Percentiles rank a stretch among this genome's conserved stretches.
These are phyloP conservation scores for mouse (Mus musculus) DNA, from an alignment of 2,113 vertebrate genomes.

Conservation along the genomic window DNA sequence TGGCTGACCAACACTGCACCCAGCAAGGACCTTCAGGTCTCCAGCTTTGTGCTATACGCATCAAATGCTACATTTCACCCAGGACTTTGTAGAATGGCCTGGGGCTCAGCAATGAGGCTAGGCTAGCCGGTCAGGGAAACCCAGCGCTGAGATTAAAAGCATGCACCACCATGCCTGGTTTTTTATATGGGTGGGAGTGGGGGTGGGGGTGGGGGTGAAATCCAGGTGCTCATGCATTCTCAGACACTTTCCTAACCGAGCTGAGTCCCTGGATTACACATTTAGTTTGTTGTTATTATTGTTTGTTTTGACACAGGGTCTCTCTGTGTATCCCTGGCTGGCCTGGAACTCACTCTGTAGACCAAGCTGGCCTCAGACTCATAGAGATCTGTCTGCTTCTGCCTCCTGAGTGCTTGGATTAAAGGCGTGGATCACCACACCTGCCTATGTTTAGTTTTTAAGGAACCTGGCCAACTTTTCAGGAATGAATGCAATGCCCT, in stretches of 20 bases:
- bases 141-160: not conserved
- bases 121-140: not conserved
- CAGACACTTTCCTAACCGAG: not conserved
- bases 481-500: not conserved
- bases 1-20: rapidly evolving
- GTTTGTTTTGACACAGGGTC: not conserved
- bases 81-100: not conserved
- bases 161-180: too few relatives aligned
- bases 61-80: rapidly evolving
- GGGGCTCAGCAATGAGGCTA: not conserved
- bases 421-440: not conserved
- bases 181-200: not conserved
- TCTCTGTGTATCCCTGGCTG: not conserved
- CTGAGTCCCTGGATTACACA: not conserved
- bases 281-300: not conserved
- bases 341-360: not conserved
- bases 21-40: rapidly evolving
- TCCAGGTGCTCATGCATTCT: not conserved
- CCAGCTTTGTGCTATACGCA: rapidly evolving
- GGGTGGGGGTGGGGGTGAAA: not conserved
- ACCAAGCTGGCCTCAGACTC: not conserved
- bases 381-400: not conserved
- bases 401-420: not conserved
- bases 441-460: not conserved
- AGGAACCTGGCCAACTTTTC: not conserved